Percentiles rank a stretch among this genome's conserved stretches.
phyloP scores from a whole-genome alignment of 2,888 invertebrate species.

The Malthinus seriepunctatus region DNA sequence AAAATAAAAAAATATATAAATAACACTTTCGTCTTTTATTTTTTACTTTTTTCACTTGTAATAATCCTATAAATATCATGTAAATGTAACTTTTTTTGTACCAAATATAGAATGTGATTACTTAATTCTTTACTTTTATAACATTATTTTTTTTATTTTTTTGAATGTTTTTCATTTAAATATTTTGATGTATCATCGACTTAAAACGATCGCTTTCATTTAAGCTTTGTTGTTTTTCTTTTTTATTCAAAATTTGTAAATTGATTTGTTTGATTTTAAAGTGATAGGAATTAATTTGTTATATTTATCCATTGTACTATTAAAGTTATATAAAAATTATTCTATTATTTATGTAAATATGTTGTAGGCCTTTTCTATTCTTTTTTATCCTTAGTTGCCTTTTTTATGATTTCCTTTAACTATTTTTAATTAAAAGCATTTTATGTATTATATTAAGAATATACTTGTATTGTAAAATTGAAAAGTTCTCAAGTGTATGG shows the following conservation, averaged over 20 bases:
- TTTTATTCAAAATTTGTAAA: conserved; percentile 4
- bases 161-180: too few species aligned
- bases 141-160: neutral
- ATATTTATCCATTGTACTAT: conserved; percentile 5
- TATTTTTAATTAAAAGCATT: neutral
- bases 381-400: neutral
- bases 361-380: neutral
- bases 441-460: too few species aligned
- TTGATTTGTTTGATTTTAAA: conserved; percentile 4
- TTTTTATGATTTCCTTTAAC: neutral
- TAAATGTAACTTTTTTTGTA: conserved; percentile 30
- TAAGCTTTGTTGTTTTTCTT: neutral
- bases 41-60: conserved; percentile 18
- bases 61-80: conserved; percentile 27
- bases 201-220: neutral
- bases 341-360: neutral
- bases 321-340: conserved; percentile 5
- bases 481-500: too few species aligned
- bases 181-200: too few species aligned
- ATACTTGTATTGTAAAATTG: too few species aligned
- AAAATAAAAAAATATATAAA: conserved; percentile 38
- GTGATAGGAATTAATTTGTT: neutral
- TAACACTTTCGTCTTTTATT: conserved; percentile 36
- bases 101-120: conserved; percentile 31
- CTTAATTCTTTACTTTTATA: conserved; percentile 23